Base-by-base conservation (phyloP, 2,113 vertebrate species). In the Pitta sordida region DNA sequence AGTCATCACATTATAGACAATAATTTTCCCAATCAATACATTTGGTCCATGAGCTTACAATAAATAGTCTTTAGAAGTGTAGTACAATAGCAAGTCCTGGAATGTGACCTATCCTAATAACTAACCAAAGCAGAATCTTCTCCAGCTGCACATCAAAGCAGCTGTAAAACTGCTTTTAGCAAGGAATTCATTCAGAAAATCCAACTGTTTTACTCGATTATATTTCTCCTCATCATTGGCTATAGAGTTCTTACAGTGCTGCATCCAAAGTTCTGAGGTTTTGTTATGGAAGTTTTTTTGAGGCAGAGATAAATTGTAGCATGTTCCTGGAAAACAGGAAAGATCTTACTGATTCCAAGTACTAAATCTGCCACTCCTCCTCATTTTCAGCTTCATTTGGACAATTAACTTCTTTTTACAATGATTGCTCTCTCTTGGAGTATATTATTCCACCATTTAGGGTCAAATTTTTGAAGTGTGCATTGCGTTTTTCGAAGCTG, bases 131-230 rank as follows among this genome's bases (percentile, higher is more conserved):
- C 80, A 86, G 83, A 90, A 55, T 84, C 80, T 86, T 80, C 48
- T 64, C 73, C 83, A 95, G 88, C 88, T 94, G 55, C 83, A 88
- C 80, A 85, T 86, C 79, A 81, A 80, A 90, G 76, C 76, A 77
- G 55, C 56, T 86, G 37, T 53, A 77, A 93, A 93, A 85, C 48
- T 86, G 39, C 80, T 91, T 78, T 81, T 83, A 90, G 48, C 52
- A 48, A 59, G 68, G 68, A 91, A 80, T 74, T 84, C 37, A 81
- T 59, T 85, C 7, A 78, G 81, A 95, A 83, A 82, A 59, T 63
- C 26, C 74, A 67, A 12, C 59, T 76, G 24, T 76, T 82, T 70
- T 44, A 65, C 36, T n/a, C 13, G 18, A n/a, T 49, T 49, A 73
- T 36, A 86, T 88, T 56, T 93, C 43, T 89, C 4, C 0, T 79